phyloP scores from a whole-genome alignment of 2,797 vertebrate genomes.

The Sebastes jordani region DNA sequence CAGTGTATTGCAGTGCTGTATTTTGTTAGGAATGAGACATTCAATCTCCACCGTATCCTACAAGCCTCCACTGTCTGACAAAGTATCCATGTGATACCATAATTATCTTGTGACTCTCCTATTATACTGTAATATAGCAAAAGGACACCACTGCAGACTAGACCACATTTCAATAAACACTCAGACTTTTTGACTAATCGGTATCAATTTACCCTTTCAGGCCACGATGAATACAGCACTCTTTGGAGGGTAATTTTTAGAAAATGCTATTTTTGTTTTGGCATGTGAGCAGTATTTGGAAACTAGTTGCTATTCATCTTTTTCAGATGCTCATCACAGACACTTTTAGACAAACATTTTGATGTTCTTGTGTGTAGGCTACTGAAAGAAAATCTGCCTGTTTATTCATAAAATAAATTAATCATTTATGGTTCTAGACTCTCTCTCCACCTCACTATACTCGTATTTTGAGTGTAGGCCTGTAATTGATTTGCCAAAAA shows the following conservation, averaged over 20 bases:
- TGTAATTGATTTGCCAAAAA: not conserved
- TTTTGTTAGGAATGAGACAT: slow-evolving; percentile 18
- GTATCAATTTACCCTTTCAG: not conserved
- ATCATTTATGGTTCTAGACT: not conserved
- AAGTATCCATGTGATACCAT: not conserved
- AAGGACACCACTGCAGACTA: not conserved
- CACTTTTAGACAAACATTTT: not conserved
- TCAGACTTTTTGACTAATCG: not conserved
- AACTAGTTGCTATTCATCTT: not conserved
- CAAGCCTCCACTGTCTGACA: not conserved
- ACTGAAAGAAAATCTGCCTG: not conserved
- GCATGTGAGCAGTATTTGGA: not conserved
- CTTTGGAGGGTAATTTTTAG: not conserved
- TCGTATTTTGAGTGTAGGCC: not conserved
- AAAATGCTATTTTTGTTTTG: not conserved
- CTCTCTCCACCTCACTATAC: not conserved
- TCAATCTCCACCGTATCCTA: not conserved
- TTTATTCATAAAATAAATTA: not conserved
- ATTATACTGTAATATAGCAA: not conserved
- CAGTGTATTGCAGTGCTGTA: not conserved
- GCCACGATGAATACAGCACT: not conserved
- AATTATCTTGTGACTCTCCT: not conserved
- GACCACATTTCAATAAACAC: not conserved
- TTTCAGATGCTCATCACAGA: not conserved
- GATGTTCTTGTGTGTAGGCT: not conserved